Conservation (phyloP, 1,140 invertebrate genomes). For the Lucilia cuprina region DNA sequence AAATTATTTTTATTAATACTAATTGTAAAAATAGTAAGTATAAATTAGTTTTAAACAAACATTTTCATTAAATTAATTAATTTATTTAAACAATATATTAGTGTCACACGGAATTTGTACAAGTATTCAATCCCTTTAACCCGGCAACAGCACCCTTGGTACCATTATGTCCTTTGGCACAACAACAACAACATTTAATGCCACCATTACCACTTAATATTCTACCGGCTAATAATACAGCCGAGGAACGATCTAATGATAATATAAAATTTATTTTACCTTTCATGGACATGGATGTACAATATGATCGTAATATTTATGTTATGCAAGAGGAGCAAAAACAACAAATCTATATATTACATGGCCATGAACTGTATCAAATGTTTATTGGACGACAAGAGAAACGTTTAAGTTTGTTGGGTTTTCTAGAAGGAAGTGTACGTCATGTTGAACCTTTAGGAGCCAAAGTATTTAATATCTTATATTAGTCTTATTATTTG, state of each 20-base stretch:
- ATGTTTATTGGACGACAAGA: conserved; percentile 45
- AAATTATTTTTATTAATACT: not conserved
- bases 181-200: not conserved
- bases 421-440: conserved; percentile 43
- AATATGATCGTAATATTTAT: conserved; percentile 43
- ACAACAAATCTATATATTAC: conserved; percentile 47
- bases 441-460: conserved; percentile 36
- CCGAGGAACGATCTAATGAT: not conserved
- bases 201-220: not conserved
- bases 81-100: not conserved
- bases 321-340: conserved; percentile 45
- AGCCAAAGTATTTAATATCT: conserved; percentile 40
- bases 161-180: not conserved
- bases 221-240: not conserved
- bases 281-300: conserved; percentile 53
- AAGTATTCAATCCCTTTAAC: not conserved
- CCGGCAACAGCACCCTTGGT: not conserved
- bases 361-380: conserved; percentile 50
- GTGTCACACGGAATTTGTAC: not conserved
- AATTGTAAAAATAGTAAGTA: not conserved
- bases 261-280: conserved; percentile 43
- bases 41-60: not conserved
- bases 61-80: not conserved
- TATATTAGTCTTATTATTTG: not conserved
- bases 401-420: conserved; percentile 49